Conservation (phyloP, 2,113 vertebrate genomes). For the Antechinus flavipes region DNA sequence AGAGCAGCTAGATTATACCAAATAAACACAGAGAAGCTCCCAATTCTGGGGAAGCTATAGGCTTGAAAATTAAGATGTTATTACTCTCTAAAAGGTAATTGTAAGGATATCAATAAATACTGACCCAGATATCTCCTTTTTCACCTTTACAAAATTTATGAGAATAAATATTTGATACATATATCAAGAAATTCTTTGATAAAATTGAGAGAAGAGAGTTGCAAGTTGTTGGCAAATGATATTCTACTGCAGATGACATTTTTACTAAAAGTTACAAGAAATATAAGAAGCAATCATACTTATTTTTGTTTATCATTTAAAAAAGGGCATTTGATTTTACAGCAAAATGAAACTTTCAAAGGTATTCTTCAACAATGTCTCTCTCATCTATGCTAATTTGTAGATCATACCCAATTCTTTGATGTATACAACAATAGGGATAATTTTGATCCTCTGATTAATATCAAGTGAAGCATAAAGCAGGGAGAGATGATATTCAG, state of each 20-base stretch:
- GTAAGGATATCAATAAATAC: not conserved
- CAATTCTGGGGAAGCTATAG: not conserved
- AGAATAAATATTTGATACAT: not conserved
- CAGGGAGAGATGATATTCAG: not conserved
- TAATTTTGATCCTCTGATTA: not conserved
- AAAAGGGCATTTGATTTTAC: not conserved
- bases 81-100: not conserved
- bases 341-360: not conserved
- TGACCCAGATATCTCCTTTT: not conserved
- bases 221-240: not conserved
- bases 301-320: not conserved
- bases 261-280: not conserved
- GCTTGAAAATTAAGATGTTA: not conserved
- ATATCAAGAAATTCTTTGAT: not conserved
- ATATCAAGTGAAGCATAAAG: not conserved
- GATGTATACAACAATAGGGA: not conserved
- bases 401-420: not conserved
- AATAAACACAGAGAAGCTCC: not conserved
- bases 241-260: not conserved
- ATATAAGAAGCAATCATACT: not conserved
- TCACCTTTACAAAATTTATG: not conserved
- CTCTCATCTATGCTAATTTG: not conserved
- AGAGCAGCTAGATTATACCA: not conserved
- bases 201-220: not conserved
- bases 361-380: not conserved